Percentiles rank a stretch among this genome's conserved stretches.
Evolutionary conservation across 2,797 vertebrate genomes (phyloP).

Genomic region (Oreochromis mossambicus): DNA sequence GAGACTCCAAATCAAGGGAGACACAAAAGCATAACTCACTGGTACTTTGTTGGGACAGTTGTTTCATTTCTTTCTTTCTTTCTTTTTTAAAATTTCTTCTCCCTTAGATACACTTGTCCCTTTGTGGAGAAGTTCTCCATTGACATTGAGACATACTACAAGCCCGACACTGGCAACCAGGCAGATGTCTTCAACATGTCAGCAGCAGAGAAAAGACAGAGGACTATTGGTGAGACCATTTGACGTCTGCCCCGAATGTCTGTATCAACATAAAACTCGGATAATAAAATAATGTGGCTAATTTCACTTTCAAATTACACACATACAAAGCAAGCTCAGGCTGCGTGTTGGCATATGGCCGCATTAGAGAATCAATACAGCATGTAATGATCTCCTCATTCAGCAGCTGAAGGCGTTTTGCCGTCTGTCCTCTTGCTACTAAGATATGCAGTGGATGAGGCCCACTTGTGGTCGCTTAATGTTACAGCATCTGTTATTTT

Average conservation of each 20-base stretch:
- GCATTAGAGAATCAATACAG: not conserved
- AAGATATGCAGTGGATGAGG: conserved; percentile 3
- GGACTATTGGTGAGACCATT: conserved; percentile 80
- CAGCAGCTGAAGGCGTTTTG: not conserved
- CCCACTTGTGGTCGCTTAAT: conserved; percentile 46
- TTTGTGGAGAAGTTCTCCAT: conserved; percentile 99
- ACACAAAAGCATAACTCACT: not conserved
- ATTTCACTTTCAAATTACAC: not conserved
- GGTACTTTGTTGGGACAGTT: not conserved
- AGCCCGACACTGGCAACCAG: conserved; percentile 88
- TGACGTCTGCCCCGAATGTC: not conserved
- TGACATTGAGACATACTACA: conserved; percentile 97
- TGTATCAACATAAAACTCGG: not conserved
- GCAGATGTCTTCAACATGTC: conserved; percentile 92
- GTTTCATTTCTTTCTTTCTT: not conserved
- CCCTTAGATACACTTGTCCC: conserved; percentile 91
- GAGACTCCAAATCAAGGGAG: not conserved
- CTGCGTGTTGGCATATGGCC: not conserved
- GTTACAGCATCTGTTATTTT: conserved; percentile 20
- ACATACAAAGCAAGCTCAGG: not conserved
- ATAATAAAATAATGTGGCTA: not conserved
- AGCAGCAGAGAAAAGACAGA: conserved; percentile 86
- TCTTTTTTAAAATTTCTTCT: not conserved
- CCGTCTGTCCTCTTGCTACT: not conserved
- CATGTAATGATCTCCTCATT: not conserved